These are phyloP conservation scores for Numida meleagris DNA, from an alignment of 2,113 vertebrate genomes.

Conservation along the genomic window DNA sequence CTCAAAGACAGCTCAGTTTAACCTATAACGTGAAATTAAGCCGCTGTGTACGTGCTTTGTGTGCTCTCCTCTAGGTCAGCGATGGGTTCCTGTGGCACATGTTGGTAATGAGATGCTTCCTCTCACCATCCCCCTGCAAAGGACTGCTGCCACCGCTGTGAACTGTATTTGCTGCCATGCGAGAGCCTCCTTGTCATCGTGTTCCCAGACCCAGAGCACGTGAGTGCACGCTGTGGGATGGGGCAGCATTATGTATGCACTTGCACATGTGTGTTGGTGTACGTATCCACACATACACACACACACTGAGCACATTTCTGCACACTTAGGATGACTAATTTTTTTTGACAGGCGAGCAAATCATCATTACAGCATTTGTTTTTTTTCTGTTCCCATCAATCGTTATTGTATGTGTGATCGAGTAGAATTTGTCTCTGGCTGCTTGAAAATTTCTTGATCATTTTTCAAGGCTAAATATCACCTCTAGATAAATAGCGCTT, in stretches of 20 bases:
- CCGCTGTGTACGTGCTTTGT: background rate
- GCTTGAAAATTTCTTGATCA: slow-evolving; percentile 18
- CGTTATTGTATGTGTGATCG: slow-evolving; percentile 40
- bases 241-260: accelerated
- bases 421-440: slow-evolving; percentile 53
- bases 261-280: background rate
- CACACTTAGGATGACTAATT: slow-evolving; percentile 8
- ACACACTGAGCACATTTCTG: background rate
- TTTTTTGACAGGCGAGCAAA: slow-evolving; percentile 61
- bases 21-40: background rate
- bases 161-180: background rate
- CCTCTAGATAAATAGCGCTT: slow-evolving; percentile 37
- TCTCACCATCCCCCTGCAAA: background rate
- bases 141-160: background rate
- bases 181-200: background rate
- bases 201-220: background rate
- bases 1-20: background rate
- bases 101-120: background rate
- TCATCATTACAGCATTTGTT: slow-evolving; percentile 50
- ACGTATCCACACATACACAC: background rate
- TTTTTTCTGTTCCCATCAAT: slow-evolving; percentile 59
- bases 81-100: accelerated
- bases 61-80: background rate
- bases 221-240: accelerated
- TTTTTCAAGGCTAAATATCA: slow-evolving; percentile 55